Conservation (phyloP, 1,140 invertebrate genomes). For the Drosophila nebulosa region DNA sequence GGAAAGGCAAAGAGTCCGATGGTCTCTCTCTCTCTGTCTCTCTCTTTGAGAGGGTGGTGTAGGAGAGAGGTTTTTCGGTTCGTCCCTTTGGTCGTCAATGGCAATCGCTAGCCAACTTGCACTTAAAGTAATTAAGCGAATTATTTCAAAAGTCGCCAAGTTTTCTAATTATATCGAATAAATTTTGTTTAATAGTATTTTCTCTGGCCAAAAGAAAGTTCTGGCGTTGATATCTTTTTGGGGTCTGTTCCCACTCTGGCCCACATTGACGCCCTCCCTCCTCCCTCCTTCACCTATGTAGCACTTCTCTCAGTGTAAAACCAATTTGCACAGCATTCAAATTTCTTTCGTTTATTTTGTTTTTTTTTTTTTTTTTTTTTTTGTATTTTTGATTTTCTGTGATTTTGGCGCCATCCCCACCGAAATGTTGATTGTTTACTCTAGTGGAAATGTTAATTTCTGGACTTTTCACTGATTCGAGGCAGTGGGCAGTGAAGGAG, state of each 20-base stretch:
- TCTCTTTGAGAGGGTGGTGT: neutral
- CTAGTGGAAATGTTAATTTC: constrained; percentile 75
- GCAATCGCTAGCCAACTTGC: constrained; percentile 24
- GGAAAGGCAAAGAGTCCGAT: neutral
- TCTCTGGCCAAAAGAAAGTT: constrained; percentile 40
- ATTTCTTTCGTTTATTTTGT: constrained; percentile 11
- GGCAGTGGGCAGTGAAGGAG: constrained; percentile 19
- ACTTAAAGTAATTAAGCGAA: constrained; percentile 78
- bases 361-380: constrained; percentile 7
- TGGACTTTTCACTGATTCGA: constrained; percentile 66
- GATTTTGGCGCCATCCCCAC: constrained; percentile 46
- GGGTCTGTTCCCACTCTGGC: neutral
- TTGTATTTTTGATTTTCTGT: constrained; percentile 38
- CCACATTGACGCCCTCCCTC: neutral
- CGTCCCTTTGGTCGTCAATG: neutral
- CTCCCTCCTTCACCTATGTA: neutral
- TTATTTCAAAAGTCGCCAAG: constrained; percentile 80
- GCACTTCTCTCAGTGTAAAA: constrained; percentile 14
- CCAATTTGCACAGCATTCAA: constrained; percentile 65
- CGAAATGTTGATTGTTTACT: constrained; percentile 61
- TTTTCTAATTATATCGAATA: constrained; percentile 80
- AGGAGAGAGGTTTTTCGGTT: neutral
- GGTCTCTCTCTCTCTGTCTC: too few relatives aligned
- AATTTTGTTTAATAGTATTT: constrained; percentile 75
- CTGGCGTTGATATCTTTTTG: constrained; percentile 23